These are phyloP conservation scores for Didymodactylos carnosus DNA, from an alignment of 2,888 invertebrate species.

Conservation along the genomic window DNA sequence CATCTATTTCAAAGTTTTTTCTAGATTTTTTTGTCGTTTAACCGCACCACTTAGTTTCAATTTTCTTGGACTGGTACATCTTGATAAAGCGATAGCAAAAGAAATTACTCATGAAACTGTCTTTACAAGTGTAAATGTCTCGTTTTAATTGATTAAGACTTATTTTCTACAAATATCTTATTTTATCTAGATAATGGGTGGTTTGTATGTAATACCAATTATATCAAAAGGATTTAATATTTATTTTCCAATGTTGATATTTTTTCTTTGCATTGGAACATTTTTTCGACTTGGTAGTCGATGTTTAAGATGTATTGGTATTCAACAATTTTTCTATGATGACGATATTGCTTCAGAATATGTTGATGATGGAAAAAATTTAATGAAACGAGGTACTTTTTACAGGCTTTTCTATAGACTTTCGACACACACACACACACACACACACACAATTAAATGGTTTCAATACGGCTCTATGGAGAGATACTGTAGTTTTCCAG, in stretches of 20 bases:
- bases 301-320: slow-evolving; percentile 58
- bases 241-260: slow-evolving; percentile 90
- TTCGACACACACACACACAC: no score
- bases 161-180: not conserved
- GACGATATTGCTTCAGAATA: slow-evolving; percentile 9
- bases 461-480: no score
- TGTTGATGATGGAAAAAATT: slow-evolving; percentile 14
- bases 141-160: not conserved
- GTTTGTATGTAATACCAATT: slow-evolving; percentile 90
- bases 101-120: slow-evolving; percentile 9
- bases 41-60: slow-evolving; percentile 96
- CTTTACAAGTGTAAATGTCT: slow-evolving; percentile 11
- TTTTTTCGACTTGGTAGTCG: slow-evolving; percentile 80
- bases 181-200: slow-evolving; percentile 63
- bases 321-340: slow-evolving; percentile 17
- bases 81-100: slow-evolving; percentile 70
- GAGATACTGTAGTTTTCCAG: no score
- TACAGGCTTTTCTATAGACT: no score
- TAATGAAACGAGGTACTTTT: slow-evolving; percentile 14
- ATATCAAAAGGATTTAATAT: slow-evolving; percentile 94
- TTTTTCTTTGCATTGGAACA: slow-evolving; percentile 73
- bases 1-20: slow-evolving; percentile 6
- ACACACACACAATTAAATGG: no score
- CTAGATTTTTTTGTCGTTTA: slow-evolving; percentile 61
- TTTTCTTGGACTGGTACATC: slow-evolving; percentile 83